Evolutionary conservation across 1,140 invertebrate species (phyloP).

Genomic region (Elymnias hypermnestra): DNA sequence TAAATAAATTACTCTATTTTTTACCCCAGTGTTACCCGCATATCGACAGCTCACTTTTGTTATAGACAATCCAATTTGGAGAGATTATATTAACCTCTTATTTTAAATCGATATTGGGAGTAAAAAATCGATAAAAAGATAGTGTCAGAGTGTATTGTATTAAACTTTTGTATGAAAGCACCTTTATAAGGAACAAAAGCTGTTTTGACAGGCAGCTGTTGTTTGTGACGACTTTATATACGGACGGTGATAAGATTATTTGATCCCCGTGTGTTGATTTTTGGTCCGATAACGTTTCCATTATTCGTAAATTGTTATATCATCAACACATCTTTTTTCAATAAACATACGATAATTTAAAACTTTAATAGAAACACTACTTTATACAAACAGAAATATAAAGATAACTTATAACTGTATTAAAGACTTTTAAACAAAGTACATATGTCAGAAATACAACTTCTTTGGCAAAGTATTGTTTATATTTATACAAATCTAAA

Average conservation of each 20-base stretch:
- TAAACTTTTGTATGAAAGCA: conserved; percentile 49
- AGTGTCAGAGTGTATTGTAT: conserved; percentile 28
- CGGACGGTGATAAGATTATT: conserved; percentile 33
- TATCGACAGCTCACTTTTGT: background rate
- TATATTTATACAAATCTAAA: too few relatives aligned
- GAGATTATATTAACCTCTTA: background rate
- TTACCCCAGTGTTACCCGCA: too few relatives aligned
- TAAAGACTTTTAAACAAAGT: too few relatives aligned
- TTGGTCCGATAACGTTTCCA: conserved; percentile 19
- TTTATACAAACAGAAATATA: too few relatives aligned
- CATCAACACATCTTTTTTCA: background rate
- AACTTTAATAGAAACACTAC: background rate
- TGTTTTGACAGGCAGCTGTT: conserved; percentile 57
- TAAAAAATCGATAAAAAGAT: conserved; percentile 34
- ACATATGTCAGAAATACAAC: too few relatives aligned
- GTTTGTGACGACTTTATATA: conserved; percentile 41
- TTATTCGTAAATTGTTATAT: too few relatives aligned
- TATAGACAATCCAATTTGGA: background rate
- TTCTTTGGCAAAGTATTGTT: too few relatives aligned
- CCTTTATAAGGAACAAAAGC: conserved; percentile 52
- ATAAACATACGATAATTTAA: background rate
- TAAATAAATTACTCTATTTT: too few relatives aligned
- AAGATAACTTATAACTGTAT: too few relatives aligned
- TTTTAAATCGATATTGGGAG: conserved; percentile 6
- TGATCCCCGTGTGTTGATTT: conserved; percentile 24